Base-by-base conservation (phyloP, 1,140 invertebrate species). In the Arion vulgaris region DNA sequence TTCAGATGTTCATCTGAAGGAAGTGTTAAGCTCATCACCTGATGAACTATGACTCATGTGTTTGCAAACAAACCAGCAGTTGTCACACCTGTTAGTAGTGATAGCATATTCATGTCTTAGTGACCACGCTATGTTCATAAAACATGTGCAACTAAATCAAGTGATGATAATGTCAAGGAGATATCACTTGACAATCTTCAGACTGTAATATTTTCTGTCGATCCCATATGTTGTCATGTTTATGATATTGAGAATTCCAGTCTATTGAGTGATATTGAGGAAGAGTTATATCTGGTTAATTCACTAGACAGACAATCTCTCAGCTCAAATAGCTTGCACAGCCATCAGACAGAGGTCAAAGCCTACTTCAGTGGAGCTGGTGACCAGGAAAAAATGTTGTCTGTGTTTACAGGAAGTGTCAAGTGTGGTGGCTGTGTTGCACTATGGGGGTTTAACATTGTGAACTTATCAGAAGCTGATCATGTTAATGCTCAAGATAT, bases 381-480 rank as follows among this genome's bases (percentile, higher is more conserved):
- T 51, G 32, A 51, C 17, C 45, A 49, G 28, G 32, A 51, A 9
- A 75, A 75, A 51, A 9, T 23, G 7, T 15, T 78, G n/a, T 32
- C 57, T 11, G 34, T 78, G n/a, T 78, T 78, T n/a, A 78, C 39
- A 9, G 32, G 34, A 39, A 68, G 39, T 34, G 49, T 45, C 28
- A 28, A 1, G 0, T 9, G n/a, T 36, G 76, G 76, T 36, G 76
- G 76, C 7, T 19, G 23, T 36, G 57, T 78, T 36, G 53, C 36
- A 39, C 66, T 78, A 5, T 66, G 51, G 32, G 76, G 76, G 32
- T 78, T 78, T 78, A 53, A 78, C 45, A 34, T 66, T 66, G 4
- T 32, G 1, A 7, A 5, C 32, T n/a, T 66, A 66, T 7, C 11
- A 11, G 62, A 7, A 34, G 28, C 5, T 32, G 5, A 41, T 41